Base-by-base conservation (phyloP, 1,140 invertebrate species). In the Orius insidiosus region DNA sequence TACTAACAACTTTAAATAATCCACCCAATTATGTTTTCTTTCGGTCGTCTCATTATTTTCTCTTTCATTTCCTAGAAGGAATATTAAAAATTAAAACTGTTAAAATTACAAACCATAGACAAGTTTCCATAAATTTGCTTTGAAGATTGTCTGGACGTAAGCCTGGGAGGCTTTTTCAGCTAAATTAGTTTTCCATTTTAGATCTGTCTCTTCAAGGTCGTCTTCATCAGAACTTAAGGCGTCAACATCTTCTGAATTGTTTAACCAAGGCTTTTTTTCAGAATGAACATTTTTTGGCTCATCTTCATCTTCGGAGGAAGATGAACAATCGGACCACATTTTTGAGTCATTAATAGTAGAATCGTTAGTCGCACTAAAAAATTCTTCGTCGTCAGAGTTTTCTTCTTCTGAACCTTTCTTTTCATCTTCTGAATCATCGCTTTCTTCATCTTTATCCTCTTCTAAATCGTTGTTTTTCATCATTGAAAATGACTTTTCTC, bases 161-260 rank as follows among this genome's bases (percentile, higher is more conserved):
- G 78, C 74, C 58, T 78, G 71, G 18, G 76, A 70, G 1, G 87
- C 87, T 66, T 82, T 86, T 60, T 79, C 68, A 2, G 72, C 67
- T 42, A 92, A 60, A 63, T 89, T 82, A 53, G 74, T 69, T 63
- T 87, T 92, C 87, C 87, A 93, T 62, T 72, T 72, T 42, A 78
- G 43, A 38, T 53, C 50, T 1, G 60, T 58, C 14, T 60, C 57
- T 50, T 56, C 53, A 46, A 58, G 53, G 39, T 50, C 50, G 39
- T 44, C 49, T 55, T 59, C 58, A 39, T 60, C 60, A 11, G 56
- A 48, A 54, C 61, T 57, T 40, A 59, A 61, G 46, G 57, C 51
- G 36, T 55, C 47, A 38, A 48, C 38, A 18, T 45, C 40, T 45
- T 50, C 41, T 47, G 42, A 33, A 13, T 40, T 41, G 31, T 40